phyloP scores from a whole-genome alignment of 2,797 vertebrate genomes.

The Distichodus sexfasciatus region DNA sequence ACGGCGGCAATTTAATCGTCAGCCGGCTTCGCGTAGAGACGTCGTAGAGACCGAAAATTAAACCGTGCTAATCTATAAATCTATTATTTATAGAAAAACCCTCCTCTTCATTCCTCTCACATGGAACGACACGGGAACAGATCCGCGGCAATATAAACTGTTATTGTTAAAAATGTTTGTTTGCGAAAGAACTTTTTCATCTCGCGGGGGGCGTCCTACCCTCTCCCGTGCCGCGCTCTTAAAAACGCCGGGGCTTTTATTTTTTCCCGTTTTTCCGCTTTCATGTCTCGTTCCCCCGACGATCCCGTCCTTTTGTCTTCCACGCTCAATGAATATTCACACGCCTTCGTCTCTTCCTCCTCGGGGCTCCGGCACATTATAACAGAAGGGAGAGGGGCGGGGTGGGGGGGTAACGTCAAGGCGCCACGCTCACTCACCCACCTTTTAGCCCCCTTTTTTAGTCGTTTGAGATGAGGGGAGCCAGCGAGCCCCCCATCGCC shows the following conservation, averaged over 20 bases:
- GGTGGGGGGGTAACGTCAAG: constrained; percentile 74
- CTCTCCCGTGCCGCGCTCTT: constrained; percentile 74
- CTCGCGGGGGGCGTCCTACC: constrained; percentile 75
- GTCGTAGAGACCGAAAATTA: constrained; percentile 26
- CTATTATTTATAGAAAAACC: neutral
- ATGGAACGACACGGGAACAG: constrained; percentile 60
- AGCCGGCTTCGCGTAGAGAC: constrained; percentile 26
- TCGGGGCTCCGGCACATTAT: constrained; percentile 72
- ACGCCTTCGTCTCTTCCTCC: constrained; percentile 62
- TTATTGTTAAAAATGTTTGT: constrained; percentile 83
- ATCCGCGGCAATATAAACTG: constrained; percentile 73
- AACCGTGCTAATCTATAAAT: constrained; percentile 5
- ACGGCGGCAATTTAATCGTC: constrained; percentile 33
- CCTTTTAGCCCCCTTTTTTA: constrained; percentile 24
- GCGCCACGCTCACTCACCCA: constrained; percentile 66
- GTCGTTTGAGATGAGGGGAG: constrained; percentile 35
- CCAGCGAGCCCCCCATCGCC: constrained; percentile 23
- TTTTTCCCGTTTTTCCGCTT: no score
- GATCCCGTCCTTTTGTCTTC: constrained; percentile 73
- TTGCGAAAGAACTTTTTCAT: constrained; percentile 84
- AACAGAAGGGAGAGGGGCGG: no score
- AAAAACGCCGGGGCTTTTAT: constrained; percentile 69
- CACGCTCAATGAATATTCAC: constrained; percentile 80
- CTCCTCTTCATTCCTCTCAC: constrained; percentile 4
- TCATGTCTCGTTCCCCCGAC: constrained; percentile 78